A percentile compares a stretch with the other conserved stretches of the same genome.
Evolutionary conservation across 2,113 vertebrate species (phyloP).

Genomic region (Aphyosemion australe): DNA sequence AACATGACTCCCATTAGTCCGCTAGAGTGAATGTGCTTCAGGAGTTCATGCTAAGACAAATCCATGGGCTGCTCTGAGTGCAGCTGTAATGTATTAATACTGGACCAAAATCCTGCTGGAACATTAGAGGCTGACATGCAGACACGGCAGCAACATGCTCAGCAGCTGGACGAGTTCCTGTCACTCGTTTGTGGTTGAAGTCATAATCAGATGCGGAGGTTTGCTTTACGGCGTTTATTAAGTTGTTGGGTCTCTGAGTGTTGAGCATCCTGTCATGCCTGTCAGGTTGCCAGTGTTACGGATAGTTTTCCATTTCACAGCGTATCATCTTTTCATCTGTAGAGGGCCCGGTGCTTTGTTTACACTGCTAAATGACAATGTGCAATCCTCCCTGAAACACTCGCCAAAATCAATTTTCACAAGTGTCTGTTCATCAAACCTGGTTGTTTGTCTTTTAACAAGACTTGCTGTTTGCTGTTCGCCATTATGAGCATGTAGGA

Average conservation of each 20-base stretch:
- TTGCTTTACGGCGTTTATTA: slow-evolving; percentile 34
- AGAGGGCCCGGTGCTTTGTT: slow-evolving; percentile 48
- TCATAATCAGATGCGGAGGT: slow-evolving; percentile 29
- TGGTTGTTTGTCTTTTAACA: slow-evolving; percentile 38
- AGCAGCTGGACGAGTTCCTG: slow-evolving; percentile 8
- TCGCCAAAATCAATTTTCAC: slow-evolving; percentile 54
- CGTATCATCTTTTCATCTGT: slow-evolving; percentile 51
- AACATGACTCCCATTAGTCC: background rate
- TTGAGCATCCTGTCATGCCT: slow-evolving; percentile 39
- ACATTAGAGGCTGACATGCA: background rate
- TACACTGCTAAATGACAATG: slow-evolving; percentile 50
- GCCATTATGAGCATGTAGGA: background rate
- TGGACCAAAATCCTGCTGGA: background rate
- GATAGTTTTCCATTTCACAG: slow-evolving; percentile 64
- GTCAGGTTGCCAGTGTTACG: slow-evolving; percentile 48
- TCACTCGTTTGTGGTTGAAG: slow-evolving; percentile 25
- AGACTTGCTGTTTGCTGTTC: slow-evolving; percentile 12
- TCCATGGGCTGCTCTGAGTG: background rate
- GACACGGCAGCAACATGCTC: background rate
- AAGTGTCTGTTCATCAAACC: slow-evolving; percentile 38
- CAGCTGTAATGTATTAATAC: background rate
- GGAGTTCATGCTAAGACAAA: background rate
- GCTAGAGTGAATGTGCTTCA: no score
- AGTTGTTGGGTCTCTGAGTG: slow-evolving; percentile 27
- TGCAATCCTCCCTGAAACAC: slow-evolving; percentile 34